Base-by-base conservation (phyloP, 1,140 invertebrate genomes). In the Megalopta genalis region DNA sequence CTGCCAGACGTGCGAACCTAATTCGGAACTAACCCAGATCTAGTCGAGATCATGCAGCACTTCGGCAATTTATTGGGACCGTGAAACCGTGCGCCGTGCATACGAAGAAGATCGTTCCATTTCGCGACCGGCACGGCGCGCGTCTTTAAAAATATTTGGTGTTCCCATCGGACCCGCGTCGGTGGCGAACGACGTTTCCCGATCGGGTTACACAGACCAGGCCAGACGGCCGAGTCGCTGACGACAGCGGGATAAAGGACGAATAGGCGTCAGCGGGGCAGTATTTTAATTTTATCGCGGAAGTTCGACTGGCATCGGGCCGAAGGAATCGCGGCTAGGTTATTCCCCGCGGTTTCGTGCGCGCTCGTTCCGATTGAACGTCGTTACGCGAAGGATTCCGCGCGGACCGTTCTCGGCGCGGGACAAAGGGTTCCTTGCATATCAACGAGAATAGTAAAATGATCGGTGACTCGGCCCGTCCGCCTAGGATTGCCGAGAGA, bases 221-320 rank as follows among this genome's bases (percentile, higher is more conserved):
- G 39, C 39, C 39, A 42, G 39, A 42, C 39, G 39, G 7, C 0
- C 39, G 39, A 1, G 9, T 46, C 42, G 42, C 42, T 25, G 57
- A 21, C 49, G 27, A 6, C 27, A 42, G 9, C 37, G 23, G 39
- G 14, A 49, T 21, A 32, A 32, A 18, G 66, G 23, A 60, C 32
- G 72, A 9, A 65, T 23, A 18, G 42, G 27, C 59, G 54, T 71
- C n/a, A 59, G 2, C 39, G 7, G 49, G 67, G 67, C 77, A 81
- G 71, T 46, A 62, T 60, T 77, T 81, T 71, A 57, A 72, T 81
- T 77, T 54, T 54, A 66, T 59, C 49, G 12, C 9, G 27, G 27
- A 32, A 60, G 39, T 71, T 60, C 21, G 46, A 14, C 3, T 49
- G 49, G 8, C n/a, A 32, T 7, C 27, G 42, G 25, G 23, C 23